These are phyloP conservation scores for Anagrus nilaparvatae DNA, from an alignment of 1,140 invertebrate species.

Conservation along the genomic window DNA sequence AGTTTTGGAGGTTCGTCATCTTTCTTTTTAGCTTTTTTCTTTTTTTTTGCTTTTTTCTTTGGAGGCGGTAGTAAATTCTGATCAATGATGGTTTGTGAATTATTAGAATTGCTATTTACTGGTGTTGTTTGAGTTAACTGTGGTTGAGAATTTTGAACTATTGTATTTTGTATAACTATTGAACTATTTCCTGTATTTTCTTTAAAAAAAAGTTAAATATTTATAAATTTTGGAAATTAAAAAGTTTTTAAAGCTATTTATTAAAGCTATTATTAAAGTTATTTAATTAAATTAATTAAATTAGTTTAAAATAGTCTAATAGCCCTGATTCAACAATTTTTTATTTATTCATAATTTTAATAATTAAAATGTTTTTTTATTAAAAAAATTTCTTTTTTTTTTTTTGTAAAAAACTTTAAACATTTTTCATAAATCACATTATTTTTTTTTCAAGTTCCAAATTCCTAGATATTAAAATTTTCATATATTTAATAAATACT, in stretches of 20 bases:
- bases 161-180: slow-evolving; percentile 40
- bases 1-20: slow-evolving; percentile 43
- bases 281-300: neutral
- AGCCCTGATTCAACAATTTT: no score
- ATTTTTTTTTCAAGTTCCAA: neutral
- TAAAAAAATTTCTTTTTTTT: neutral
- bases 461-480: neutral
- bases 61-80: slow-evolving; percentile 37
- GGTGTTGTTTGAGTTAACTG: slow-evolving; percentile 34
- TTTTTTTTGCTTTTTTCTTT: slow-evolving; percentile 41
- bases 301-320: no score
- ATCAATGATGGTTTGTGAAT: slow-evolving; percentile 30
- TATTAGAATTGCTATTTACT: slow-evolving; percentile 25
- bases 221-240: neutral
- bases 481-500: slow-evolving; percentile 16
- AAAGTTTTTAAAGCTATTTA: no score
- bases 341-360: neutral
- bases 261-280: no score
- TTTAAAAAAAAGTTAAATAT: slow-evolving; percentile 18
- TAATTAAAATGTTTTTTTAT: neutral
- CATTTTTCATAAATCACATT: neutral
- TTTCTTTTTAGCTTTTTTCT: slow-evolving; percentile 44
- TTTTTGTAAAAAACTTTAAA: neutral
- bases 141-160: slow-evolving; percentile 39
- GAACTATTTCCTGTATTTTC: slow-evolving; percentile 34